Base-by-base conservation (phyloP, 2,113 vertebrate genomes). In the Carassius auratus region DNA sequence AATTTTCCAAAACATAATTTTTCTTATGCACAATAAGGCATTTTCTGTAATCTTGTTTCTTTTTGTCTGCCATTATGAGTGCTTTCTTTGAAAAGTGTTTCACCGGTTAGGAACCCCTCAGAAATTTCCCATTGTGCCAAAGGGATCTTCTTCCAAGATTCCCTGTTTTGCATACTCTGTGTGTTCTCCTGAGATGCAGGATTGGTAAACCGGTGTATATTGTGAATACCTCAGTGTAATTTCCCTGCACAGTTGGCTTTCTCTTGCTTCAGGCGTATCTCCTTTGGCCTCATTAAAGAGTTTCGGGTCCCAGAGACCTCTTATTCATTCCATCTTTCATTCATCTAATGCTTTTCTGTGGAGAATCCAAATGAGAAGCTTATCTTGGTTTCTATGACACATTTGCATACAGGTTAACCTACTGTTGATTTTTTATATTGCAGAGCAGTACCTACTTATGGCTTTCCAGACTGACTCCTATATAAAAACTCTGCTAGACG, bases 281-380 rank as follows among this genome's bases (percentile, higher is more conserved):
- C 57, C 74, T 78, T 69, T 85, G 75, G 75, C 84, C 84, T 85
- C 75, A 69, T 85, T 85, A 77, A 42, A 7, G 48, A 19, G 45
- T 23, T 55, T 50, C 45, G 69, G 45, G 64, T 85, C 12, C 62
- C 30, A 69, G 17, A 57, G 8, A 71, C 30, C 50, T 83, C 50
- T 42, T 57, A 26, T 71, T 52, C 42, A 26, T 30, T 62, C 1
- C 21, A n/a, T 62, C 3, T 64, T 36, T 80, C 59, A 26, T 64
- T 80, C 76, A 62, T 61, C 19, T 57, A 13, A 19, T 79, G 21
- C 8, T 48, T 84, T 48, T 61, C 23, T 30, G 10, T 48, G n/a
- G 17, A 62, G 55, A 50, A 23, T 59, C 1, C 33, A 62, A 75
- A 80, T 64, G 57, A 64, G 77, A 64, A 48, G 1, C 30, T 57